These are phyloP conservation scores for Trichogramma dendrolimi DNA, from an alignment of 2,888 invertebrate genomes.

Conservation along the genomic window DNA sequence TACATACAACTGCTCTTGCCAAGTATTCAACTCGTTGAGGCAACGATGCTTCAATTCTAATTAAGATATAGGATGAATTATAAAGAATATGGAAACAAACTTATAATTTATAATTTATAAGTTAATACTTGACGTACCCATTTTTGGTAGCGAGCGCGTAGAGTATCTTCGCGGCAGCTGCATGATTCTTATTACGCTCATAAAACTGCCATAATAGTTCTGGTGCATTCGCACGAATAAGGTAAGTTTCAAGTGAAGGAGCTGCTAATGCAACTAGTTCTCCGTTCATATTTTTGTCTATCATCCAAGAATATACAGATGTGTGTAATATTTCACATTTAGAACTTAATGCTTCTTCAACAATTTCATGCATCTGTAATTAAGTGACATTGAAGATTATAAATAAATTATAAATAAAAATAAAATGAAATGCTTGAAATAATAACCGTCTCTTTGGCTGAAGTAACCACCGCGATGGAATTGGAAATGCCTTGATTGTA, in stretches of 20 bases:
- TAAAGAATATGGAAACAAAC: background rate
- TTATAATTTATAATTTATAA: background rate
- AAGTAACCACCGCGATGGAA: slow-evolving; percentile 34
- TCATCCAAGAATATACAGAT: slow-evolving; percentile 89
- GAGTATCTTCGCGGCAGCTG: slow-evolving; percentile 86
- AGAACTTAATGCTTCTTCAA: slow-evolving; percentile 64
- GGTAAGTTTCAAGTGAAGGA: slow-evolving; percentile 72
- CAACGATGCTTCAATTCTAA: slow-evolving; percentile 69
- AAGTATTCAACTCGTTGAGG: slow-evolving; percentile 84
- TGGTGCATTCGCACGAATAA: slow-evolving; percentile 54
- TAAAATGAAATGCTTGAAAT: background rate
- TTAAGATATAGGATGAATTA: slow-evolving; percentile 6
- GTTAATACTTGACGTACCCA: slow-evolving; percentile 52
- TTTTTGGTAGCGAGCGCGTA: slow-evolving; percentile 77
- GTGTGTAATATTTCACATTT: slow-evolving; percentile 87
- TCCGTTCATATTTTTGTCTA: slow-evolving; percentile 68
- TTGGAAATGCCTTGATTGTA: slow-evolving; percentile 60
- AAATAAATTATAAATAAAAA: slow-evolving; percentile 11
- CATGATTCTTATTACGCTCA: slow-evolving; percentile 86
- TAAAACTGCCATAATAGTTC: slow-evolving; percentile 90
- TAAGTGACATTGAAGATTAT: background rate
- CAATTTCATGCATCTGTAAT: slow-evolving; percentile 59
- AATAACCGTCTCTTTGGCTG: slow-evolving; percentile 45
- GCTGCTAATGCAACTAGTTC: slow-evolving; percentile 67
- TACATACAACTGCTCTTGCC: slow-evolving; percentile 90